A percentile compares a stretch with the other conserved stretches of the same genome.
phyloP scores from a whole-genome alignment of 2,113 vertebrate genomes.

The Clupea harengus region DNA sequence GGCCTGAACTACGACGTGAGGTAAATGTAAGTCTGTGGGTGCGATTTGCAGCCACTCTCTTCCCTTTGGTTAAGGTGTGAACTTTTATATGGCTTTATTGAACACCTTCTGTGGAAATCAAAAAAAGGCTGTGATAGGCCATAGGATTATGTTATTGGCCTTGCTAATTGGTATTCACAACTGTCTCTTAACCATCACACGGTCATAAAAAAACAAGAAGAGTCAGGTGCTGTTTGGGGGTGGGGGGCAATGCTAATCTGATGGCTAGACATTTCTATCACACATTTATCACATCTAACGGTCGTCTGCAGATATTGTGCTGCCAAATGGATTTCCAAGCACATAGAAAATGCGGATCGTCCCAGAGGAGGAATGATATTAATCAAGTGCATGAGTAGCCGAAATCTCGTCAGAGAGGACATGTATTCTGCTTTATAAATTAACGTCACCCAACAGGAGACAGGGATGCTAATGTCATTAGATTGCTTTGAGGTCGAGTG shows the following conservation, averaged over 20 bases:
- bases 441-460: background rate
- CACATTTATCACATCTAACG: background rate
- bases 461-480: background rate
- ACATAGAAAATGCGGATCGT: background rate
- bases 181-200: background rate
- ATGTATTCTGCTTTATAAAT: background rate
- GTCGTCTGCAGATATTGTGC: background rate
- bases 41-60: background rate
- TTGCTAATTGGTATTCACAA: background rate
- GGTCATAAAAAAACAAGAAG: background rate
- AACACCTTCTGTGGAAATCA: background rate
- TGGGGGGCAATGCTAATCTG: background rate
- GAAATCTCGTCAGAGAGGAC: background rate
- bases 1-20: background rate
- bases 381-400: background rate
- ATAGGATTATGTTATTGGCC: background rate
- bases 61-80: background rate
- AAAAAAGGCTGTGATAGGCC: background rate
- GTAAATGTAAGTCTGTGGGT: background rate
- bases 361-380: background rate
- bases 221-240: background rate
- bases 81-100: conserved; percentile 10
- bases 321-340: background rate
- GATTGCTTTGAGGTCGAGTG: background rate
- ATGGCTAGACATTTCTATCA: conserved; percentile 16